Evolutionary conservation across 2,113 vertebrate genomes (phyloP).

Genomic region (Suricata suricatta): DNA sequence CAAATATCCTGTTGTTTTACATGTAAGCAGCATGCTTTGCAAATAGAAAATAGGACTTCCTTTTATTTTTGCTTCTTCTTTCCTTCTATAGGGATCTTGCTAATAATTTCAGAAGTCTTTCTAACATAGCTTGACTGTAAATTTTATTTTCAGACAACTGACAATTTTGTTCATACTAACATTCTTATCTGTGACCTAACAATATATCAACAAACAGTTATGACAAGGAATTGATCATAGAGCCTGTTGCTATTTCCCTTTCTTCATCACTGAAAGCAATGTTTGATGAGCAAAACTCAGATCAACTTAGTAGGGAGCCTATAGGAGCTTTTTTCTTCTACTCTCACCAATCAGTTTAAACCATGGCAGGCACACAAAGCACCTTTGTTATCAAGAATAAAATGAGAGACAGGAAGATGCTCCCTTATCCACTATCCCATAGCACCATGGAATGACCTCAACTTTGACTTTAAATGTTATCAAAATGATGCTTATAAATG

Average conservation of each 20-base stretch:
- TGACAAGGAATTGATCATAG: neutral
- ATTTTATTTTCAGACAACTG: neutral
- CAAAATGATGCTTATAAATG: neutral
- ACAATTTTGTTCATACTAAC: conserved; percentile 3
- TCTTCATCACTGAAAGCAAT: neutral
- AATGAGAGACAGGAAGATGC: neutral
- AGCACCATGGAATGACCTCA: neutral
- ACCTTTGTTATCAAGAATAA: conserved; percentile 20
- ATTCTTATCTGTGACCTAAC: neutral
- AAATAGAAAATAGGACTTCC: neutral
- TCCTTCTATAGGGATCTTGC: neutral
- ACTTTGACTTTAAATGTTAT: neutral
- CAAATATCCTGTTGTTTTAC: conserved; percentile 29
- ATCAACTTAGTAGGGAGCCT: neutral
- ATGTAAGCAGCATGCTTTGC: conserved; percentile 1
- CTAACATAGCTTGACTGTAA: neutral
- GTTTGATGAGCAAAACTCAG: neutral
- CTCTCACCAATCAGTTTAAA: neutral
- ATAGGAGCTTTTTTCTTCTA: neutral
- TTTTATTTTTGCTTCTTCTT: neutral
- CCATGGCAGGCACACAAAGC: neutral
- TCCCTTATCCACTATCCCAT: neutral
- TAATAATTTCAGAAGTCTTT: neutral
- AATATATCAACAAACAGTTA: conserved; percentile 7
- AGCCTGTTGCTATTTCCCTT: neutral